A percentile compares a stretch with the other conserved stretches of the same genome.
These are phyloP conservation scores for Tetranychus cinnabarinus DNA, from an alignment of 1,140 invertebrate genomes.

Conservation along the genomic window DNA sequence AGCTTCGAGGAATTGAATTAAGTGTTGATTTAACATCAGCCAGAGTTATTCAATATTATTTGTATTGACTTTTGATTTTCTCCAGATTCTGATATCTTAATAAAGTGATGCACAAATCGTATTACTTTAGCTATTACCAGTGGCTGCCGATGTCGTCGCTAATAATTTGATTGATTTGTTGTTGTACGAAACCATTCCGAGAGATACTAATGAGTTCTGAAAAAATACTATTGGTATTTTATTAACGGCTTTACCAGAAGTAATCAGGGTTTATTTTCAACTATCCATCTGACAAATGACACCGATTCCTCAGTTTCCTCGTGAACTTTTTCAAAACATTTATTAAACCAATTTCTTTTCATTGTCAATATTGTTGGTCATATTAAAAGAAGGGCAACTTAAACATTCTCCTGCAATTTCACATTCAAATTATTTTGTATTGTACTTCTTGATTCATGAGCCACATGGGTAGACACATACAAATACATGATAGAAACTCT, in stretches of 20 bases:
- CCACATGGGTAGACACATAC: too few relatives aligned
- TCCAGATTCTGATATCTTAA: conserved; percentile 51
- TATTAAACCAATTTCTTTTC: conserved; percentile 63
- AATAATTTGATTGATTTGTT: conserved; percentile 59
- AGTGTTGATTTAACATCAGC: conserved; percentile 22
- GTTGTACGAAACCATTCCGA: conserved; percentile 47
- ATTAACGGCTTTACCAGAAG: conserved; percentile 63
- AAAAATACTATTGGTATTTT: conserved; percentile 77
- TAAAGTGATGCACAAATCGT: too few relatives aligned
- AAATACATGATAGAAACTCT: too few relatives aligned
- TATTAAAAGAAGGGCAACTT: conserved; percentile 36
- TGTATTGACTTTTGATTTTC: conserved; percentile 75
- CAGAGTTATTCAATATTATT: conserved; percentile 69
- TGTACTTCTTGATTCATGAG: neutral
- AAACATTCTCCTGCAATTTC: too few relatives aligned
- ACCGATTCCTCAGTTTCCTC: conserved; percentile 56
- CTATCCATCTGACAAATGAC: conserved; percentile 52
- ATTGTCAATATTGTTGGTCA: conserved; percentile 75
- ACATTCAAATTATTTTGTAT: too few relatives aligned
- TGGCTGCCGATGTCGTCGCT: conserved; percentile 47
- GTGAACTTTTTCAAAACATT: conserved; percentile 49
- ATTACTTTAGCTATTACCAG: conserved; percentile 58
- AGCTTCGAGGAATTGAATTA: too few relatives aligned
- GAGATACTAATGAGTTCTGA: conserved; percentile 58
- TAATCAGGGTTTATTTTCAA: conserved; percentile 52